Evolutionary conservation across 2,888 invertebrate species (phyloP).

Genomic region (Apamea monoglypha): DNA sequence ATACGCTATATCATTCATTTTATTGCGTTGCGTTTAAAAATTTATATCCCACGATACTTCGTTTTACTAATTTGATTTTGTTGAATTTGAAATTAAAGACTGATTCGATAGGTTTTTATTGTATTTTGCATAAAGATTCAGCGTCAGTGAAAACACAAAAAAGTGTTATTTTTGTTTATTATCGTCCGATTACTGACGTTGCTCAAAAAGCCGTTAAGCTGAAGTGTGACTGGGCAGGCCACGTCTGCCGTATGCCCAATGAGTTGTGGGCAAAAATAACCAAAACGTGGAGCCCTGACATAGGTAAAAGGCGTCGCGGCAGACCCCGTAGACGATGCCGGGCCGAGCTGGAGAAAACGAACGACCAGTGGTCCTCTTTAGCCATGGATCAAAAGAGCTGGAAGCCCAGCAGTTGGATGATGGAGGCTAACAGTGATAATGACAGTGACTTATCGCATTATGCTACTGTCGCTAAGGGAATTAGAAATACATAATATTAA

Average conservation of each 20-base stretch:
- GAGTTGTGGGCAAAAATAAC: not conserved
- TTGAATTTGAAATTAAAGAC: conserved; percentile 83
- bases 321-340: not conserved
- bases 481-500: conserved; percentile 26
- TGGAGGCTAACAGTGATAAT: not conserved
- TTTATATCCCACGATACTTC: conserved; percentile 82
- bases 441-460: conserved; percentile 35
- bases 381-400: not conserved
- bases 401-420: not conserved
- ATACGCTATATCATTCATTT: conserved; percentile 86
- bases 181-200: conserved; percentile 18
- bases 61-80: conserved; percentile 84
- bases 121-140: conserved; percentile 75
- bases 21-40: conserved; percentile 81
- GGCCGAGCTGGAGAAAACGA: not conserved
- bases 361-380: not conserved
- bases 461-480: conserved; percentile 37
- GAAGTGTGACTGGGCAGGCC: not conserved
- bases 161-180: conserved; percentile 44
- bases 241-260: not conserved
- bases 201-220: not conserved
- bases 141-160: conserved; percentile 63
- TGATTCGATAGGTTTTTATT: conserved; percentile 82
- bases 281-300: not conserved
- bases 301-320: not conserved